These are phyloP conservation scores for Xestobium rufovillosum DNA, from an alignment of 2,888 invertebrate genomes.

Conservation along the genomic window DNA sequence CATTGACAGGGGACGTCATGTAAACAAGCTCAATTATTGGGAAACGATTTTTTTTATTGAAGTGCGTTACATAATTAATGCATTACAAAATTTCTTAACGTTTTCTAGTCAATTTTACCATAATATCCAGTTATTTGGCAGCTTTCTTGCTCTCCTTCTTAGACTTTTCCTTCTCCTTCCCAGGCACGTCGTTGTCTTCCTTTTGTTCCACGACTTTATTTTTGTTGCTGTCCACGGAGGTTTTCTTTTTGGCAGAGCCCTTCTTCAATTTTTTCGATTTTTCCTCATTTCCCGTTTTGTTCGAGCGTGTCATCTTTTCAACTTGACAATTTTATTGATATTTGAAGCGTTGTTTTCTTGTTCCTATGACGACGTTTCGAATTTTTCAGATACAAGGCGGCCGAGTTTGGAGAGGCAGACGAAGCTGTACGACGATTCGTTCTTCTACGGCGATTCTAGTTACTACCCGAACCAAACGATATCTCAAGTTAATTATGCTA, in stretches of 20 bases:
- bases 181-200: neutral
- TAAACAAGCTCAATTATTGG: neutral
- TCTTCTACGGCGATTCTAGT: conserved; percentile 47
- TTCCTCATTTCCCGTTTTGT: conserved; percentile 13
- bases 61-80: conserved; percentile 2
- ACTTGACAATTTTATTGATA: conserved; percentile 2
- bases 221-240: neutral
- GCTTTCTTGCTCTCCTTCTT: neutral
- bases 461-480: conserved; percentile 36
- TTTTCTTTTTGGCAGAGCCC: conserved; percentile 2
- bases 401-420: conserved; percentile 76
- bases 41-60: conserved; percentile 1
- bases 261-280: neutral
- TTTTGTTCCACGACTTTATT: too few relatives aligned
- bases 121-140: neutral
- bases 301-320: neutral
- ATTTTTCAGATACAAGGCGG: conserved; percentile 45
- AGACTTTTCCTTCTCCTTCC: conserved; percentile 1
- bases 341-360: conserved; percentile 13
- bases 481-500: conserved; percentile 15
- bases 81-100: conserved; percentile 8
- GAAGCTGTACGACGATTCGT: conserved; percentile 68
- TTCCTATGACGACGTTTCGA: conserved; percentile 34
- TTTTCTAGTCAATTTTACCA: too few relatives aligned
- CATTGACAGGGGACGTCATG: neutral